A percentile compares a stretch with the other conserved stretches of the same genome.
Conservation (phyloP, 1,140 invertebrate genomes). For the Ruditapes philippinarum region DNA sequence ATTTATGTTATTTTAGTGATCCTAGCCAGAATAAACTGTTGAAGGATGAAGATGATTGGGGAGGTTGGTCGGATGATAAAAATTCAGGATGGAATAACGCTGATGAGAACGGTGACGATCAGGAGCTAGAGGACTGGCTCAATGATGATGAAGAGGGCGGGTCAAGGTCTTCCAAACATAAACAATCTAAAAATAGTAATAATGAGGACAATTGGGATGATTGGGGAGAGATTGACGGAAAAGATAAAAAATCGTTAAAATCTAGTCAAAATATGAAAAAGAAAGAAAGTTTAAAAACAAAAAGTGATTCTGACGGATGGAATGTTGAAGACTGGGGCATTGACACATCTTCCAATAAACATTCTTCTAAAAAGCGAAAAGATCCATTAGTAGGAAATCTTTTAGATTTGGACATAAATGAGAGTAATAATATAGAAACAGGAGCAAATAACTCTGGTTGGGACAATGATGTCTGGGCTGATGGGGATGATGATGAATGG, state of each 20-base stretch:
- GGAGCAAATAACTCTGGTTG: constrained; percentile 74
- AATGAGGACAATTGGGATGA: constrained; percentile 76
- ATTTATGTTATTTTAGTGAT: constrained; percentile 71
- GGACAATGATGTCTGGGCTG: constrained; percentile 84
- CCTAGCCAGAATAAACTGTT: constrained; percentile 78
- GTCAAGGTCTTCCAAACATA: constrained; percentile 57
- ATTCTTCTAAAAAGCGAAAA: constrained; percentile 76
- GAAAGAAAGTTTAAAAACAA: constrained; percentile 68
- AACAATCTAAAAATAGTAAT: constrained; percentile 67
- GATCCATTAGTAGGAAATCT: constrained; percentile 83
- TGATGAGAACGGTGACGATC: constrained; percentile 69
- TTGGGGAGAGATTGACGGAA: constrained; percentile 70
- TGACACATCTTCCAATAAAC: constrained; percentile 68
- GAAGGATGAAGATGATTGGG: constrained; percentile 82
- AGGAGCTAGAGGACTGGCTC: constrained; percentile 80
- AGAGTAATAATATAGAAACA: constrained; percentile 38
- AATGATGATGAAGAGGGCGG: constrained; percentile 75
- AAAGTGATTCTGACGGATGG: constrained; percentile 74
- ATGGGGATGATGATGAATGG: constrained; percentile 82
- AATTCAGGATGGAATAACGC: constrained; percentile 68
- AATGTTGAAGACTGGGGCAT: constrained; percentile 80
- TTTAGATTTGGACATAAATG: constrained; percentile 78
- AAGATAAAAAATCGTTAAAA: constrained; percentile 64
- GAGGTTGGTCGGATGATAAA: constrained; percentile 72
- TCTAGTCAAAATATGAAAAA: constrained; percentile 73